Evolutionary conservation across 2,797 vertebrate species (phyloP).

Genomic region (Enoplosus armatus): DNA sequence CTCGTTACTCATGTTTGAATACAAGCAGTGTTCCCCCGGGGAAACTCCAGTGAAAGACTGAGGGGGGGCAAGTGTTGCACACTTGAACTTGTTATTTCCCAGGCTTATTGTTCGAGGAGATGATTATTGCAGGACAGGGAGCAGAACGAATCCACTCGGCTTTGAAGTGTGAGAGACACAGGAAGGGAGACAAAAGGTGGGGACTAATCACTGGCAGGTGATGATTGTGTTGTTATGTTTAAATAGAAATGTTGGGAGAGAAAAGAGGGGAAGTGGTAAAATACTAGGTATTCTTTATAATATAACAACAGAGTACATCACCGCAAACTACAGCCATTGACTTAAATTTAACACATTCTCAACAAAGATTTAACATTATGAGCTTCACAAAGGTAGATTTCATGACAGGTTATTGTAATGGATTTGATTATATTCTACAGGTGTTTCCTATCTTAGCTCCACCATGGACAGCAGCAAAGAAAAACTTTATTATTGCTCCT

Average conservation of each 20-base stretch:
- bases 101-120: constrained; percentile 36
- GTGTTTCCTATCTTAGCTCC: neutral
- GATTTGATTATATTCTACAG: neutral
- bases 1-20: constrained; percentile 52
- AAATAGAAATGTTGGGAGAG: neutral
- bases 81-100: constrained; percentile 71
- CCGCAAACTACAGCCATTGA: neutral
- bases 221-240: constrained; percentile 22
- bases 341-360: neutral
- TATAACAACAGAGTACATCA: neutral
- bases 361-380: neutral
- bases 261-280: neutral
- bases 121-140: constrained; percentile 46
- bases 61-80: constrained; percentile 48
- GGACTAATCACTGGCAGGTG: constrained; percentile 36
- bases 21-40: constrained; percentile 20
- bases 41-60: constrained; percentile 30
- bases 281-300: neutral
- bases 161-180: constrained; percentile 44
- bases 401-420: neutral
- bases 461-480: neutral
- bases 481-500: neutral
- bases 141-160: constrained; percentile 18
- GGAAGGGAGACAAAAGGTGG: constrained; percentile 37
- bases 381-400: neutral